Evolutionary conservation across 2,888 invertebrate species (phyloP), one percentile per base, ranked within the genome.

Genomic region (Acleris cristana): DNA sequence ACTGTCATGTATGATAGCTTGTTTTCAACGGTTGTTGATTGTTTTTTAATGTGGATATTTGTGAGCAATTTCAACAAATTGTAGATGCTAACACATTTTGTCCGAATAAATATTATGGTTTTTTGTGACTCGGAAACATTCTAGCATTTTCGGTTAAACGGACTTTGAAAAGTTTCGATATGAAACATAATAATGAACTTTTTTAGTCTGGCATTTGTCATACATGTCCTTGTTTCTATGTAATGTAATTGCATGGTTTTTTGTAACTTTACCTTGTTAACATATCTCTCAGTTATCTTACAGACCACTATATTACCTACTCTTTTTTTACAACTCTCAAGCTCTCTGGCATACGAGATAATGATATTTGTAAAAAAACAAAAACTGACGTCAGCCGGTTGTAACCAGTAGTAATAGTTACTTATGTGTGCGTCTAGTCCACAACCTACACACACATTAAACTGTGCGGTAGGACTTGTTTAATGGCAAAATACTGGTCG

Each of bases 1-100:
- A 71, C 70, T 79, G 86, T 82, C 86, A 81, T 84, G 69, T 85
- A 84, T 76, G 72, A 78, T 81, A 80, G 80, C 85, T 84, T 85
- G 81, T 85, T 84, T 82, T 83, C 74, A 76, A 83, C 73, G 72
- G 72, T 72, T 78, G 72, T 76, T 79, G 75, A 73, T 76, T 69
- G 70, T 70, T 71, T 79, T 79, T 81, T 81, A 80, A 69, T 74
- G 69, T 73, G 74, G 71, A 66, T 73, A 64, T 72, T 72, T 70
- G 68, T 68, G 70, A 56, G 52, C 30, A 19, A 55, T 51, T 66
- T 59, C 65, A n/a, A 68, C 23, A 57, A 63, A 18, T 48, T 57
- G n/a, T 40, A 69, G 14, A 21, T 49, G 52, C 4, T 40, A 40
- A 3, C 40, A 14, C 10, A 4, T 40, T 10, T 40, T 40, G 40